Percentiles rank a stretch among this genome's conserved stretches.
phyloP scores from a whole-genome alignment of 2,797 vertebrate species.

The Buphagus erythrorhynchus region DNA sequence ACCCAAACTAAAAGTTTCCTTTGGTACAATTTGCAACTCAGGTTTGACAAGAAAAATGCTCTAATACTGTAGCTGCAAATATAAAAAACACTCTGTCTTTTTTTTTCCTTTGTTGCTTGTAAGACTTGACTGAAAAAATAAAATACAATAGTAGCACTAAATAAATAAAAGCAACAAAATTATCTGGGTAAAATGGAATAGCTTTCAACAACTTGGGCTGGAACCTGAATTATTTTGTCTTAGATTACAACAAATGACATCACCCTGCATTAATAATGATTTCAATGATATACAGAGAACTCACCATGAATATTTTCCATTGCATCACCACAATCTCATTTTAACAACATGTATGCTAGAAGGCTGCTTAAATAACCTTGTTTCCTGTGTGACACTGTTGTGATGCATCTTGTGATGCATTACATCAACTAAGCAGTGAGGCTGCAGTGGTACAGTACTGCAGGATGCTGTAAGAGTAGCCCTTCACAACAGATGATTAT shows the following conservation, averaged over 20 bases:
- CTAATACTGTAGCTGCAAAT: not conserved
- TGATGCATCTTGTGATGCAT: constrained; percentile 13
- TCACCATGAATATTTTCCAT: not conserved
- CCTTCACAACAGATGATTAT: not conserved
- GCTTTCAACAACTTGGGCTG: not conserved
- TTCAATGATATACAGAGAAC: not conserved
- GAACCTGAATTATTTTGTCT: not conserved
- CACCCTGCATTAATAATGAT: not conserved
- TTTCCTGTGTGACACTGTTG: not conserved
- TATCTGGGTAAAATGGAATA: not conserved
- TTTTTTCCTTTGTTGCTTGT: not conserved
- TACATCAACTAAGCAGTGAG: not conserved
- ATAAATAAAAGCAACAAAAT: not conserved
- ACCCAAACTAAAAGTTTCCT: not conserved
- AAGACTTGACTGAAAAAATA: not conserved
- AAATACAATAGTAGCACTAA: not conserved
- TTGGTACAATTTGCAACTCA: not conserved
- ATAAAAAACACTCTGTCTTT: not conserved
- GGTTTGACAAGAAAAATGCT: not conserved
- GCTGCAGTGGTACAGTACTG: not conserved
- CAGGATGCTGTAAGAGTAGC: not conserved
- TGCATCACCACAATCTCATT: not conserved
- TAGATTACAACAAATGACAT: not conserved
- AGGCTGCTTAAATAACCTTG: not conserved
- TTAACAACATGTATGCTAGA: constrained; percentile 17